Evolutionary conservation across 2,797 vertebrate species (phyloP), one percentile per base, ranked within the genome.

Genomic region (Leptatherina wallacei): DNA sequence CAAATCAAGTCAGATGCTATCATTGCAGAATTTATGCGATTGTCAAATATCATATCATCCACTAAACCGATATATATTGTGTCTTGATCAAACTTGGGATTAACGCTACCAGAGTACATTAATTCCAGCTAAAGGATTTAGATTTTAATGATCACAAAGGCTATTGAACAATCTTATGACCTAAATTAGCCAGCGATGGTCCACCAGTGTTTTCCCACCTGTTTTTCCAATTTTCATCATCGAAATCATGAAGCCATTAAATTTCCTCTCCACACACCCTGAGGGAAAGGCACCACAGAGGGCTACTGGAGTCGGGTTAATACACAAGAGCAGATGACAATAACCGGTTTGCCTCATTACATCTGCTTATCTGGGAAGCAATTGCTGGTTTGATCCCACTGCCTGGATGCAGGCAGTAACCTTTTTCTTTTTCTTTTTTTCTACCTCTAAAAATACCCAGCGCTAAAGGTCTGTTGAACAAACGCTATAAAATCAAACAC

Each of bases 401-500:
- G 13, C 16, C 24, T 30, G 13, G 61, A 66, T 6, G 16, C 9
- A 5, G 54, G 9, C 18, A 52, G 66, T 1, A 40, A 36, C 11
- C 9, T 35, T 35, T 40, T 40, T 16, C 5, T 0, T n/a, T n/a
- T n/a, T n/a, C n/a, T n/a, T 54, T n/a, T 61, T 58, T 40, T 32
- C 69, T 63, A 76, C 74, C 61, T 58, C n/a, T 33, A 16, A 73
- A 67, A 57, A 66, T 30, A 42, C n/a, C 2, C 18, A 12, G 20
- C 0, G 9, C 55, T 42, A 33, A 69, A 72, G 35, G 69, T 69
- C 47, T 24, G 9, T 51, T 61, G 36, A 29, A 63, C 11, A 58
- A 54, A 42, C 2, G 10, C 24, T n/a, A 10, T 68, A 44, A 62
- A 78, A 82, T 71, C 36, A 73, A 85, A 81, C 42, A 76, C 57